phyloP scores from a whole-genome alignment of 2,888 invertebrate genomes.

The Liodrosophila aerea region DNA sequence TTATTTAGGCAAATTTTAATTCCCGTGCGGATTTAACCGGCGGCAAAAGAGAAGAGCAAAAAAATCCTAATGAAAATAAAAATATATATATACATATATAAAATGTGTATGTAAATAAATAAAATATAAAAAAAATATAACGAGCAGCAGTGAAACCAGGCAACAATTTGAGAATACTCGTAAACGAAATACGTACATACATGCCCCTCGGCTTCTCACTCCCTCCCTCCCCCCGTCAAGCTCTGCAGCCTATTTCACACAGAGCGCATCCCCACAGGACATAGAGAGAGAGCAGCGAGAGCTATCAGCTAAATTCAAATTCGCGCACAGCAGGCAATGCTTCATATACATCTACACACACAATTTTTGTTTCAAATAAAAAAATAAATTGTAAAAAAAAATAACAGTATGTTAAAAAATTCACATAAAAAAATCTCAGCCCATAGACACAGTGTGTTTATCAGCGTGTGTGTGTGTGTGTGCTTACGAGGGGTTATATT shows the following conservation, averaged over 20 bases:
- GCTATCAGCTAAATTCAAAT: slow-evolving; percentile 50
- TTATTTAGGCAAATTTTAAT: too few species aligned
- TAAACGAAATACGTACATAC: not conserved
- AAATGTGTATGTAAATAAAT: slow-evolving; percentile 11
- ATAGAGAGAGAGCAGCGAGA: slow-evolving; percentile 5
- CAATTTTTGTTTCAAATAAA: slow-evolving; percentile 26
- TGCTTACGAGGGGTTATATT: slow-evolving; percentile 44
- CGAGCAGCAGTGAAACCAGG: slow-evolving; percentile 1
- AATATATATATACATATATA: too few species aligned
- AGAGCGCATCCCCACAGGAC: slow-evolving; percentile 5
- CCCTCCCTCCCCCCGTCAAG: slow-evolving; percentile 7
- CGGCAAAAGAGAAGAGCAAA: too few species aligned
- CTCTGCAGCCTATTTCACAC: not conserved
- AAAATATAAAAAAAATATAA: slow-evolving; percentile 3
- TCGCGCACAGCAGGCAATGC: slow-evolving; percentile 54
- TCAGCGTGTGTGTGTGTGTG: slow-evolving; percentile 20
- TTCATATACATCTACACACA: slow-evolving; percentile 5
- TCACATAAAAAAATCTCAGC: slow-evolving; percentile 55
- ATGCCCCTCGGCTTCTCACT: not conserved
- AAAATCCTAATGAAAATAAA: not conserved
- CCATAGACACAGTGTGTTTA: slow-evolving; percentile 40
- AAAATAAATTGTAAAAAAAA: not conserved
- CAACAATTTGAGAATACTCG: slow-evolving; percentile 12
- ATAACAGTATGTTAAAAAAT: slow-evolving; percentile 24
- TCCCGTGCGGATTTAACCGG: too few species aligned